Evolutionary conservation across 2,888 invertebrate genomes (phyloP).

Genomic region (Pheosia gnoma): DNA sequence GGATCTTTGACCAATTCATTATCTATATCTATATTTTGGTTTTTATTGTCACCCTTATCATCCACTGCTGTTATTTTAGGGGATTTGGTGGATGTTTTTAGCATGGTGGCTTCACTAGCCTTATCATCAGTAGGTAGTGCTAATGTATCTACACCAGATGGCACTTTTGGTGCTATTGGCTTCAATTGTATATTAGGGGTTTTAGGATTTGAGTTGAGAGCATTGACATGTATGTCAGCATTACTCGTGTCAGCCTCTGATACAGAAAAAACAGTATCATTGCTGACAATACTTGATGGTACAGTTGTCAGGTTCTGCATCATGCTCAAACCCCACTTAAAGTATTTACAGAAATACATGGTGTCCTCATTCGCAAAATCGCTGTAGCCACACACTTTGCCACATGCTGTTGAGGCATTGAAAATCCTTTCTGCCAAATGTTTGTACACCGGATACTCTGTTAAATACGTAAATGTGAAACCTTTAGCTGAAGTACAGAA

Average conservation of each 20-base stretch:
- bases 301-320: conserved; percentile 35
- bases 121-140: not conserved
- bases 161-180: not conserved
- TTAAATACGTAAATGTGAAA: not conserved
- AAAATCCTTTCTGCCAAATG: not conserved
- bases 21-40: not conserved
- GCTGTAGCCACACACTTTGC: conserved; percentile 58
- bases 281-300: conserved; percentile 19
- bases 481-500: conserved; percentile 1
- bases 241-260: conserved; percentile 16
- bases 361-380: conserved; percentile 50
- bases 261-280: conserved; percentile 15
- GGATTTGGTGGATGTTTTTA: not conserved
- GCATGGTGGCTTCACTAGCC: not conserved
- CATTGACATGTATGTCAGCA: conserved; percentile 14
- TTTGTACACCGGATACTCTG: not conserved
- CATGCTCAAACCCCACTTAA: conserved; percentile 56
- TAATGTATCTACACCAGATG: not conserved
- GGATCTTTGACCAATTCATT: too few species aligned
- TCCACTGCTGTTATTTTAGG: not conserved
- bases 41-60: conserved; percentile 13
- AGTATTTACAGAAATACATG: conserved; percentile 72
- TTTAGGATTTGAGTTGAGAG: not conserved
- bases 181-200: not conserved
- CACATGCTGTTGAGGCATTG: conserved; percentile 53